Evolutionary conservation across 1,140 invertebrate species (phyloP), one percentile per base, ranked within the genome.

Genomic region (Eupeodes corollae): DNA sequence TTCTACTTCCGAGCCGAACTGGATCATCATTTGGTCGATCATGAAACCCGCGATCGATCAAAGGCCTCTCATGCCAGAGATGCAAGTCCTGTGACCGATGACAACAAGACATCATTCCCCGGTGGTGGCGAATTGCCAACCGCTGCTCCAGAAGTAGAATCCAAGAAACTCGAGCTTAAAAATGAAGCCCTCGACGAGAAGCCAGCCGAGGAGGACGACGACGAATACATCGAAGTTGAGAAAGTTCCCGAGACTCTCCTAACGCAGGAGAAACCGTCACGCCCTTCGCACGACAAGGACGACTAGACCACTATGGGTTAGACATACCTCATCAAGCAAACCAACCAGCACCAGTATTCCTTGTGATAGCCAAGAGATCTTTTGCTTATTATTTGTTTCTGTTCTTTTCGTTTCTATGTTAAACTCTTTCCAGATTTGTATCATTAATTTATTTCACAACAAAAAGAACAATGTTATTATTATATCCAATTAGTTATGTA

Each of bases 1-100:
- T 96, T 94, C 70, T 94, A 91, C 72, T 95, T 95, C 70, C 78
- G 86, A 40, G 83, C 88, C 0, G 91, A 96, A 65, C 66, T 94
- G 1, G 88, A 93, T 52, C 91, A 95, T 61, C 92, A 95, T 63
- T 51, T 62, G 15, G 41, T 63, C 3, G 55, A 56, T 1, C 66
- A 68, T 35, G 59, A 64, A 45, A 30, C 54, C 42, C 46, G 6
- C 21, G 40, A 5, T 14, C 18, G 10, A 18, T 14, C 18, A 35
- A 47, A 32, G n/a, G 15, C 16, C 21, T 8, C 15, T 30, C 19
- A 14, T 3, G 14, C 18, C 21, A 45, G 12, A 35, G 45, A 12
- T 37, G 21, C 13, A 46, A 38, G 16, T 6, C 15, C n/a, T 34
- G 32, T 16, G 18, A 38, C 35, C 14, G 14, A 38, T 32, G 31